phyloP scores from a whole-genome alignment of 2,888 invertebrate species.

The Limnephilus marmoratus region DNA sequence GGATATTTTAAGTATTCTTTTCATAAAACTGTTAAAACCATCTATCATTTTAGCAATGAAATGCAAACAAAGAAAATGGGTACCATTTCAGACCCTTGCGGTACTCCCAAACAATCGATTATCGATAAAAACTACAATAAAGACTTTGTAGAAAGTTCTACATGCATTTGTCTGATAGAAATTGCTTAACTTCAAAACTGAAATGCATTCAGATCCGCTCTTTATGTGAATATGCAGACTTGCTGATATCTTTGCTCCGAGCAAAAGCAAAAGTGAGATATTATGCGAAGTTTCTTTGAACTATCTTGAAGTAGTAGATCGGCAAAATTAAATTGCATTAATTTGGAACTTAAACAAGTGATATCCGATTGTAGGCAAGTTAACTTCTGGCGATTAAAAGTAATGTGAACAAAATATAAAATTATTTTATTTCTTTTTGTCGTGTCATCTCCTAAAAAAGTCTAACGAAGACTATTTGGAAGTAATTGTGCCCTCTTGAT shows the following conservation, averaged over 20 bases:
- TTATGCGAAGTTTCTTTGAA: background rate
- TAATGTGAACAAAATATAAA: background rate
- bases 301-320: background rate
- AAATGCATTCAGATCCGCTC: constrained; percentile 21
- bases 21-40: background rate
- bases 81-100: constrained; percentile 14
- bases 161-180: constrained; percentile 39
- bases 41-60: background rate
- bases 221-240: constrained; percentile 13
- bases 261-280: constrained; percentile 4
- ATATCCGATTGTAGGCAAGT: background rate
- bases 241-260: background rate
- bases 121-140: constrained; percentile 15
- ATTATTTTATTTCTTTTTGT: background rate
- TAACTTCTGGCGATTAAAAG: background rate
- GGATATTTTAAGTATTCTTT: background rate
- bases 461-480: background rate
- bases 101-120: constrained; percentile 24
- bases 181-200: constrained; percentile 6
- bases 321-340: background rate
- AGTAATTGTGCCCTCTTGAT: background rate
- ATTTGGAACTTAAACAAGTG: background rate
- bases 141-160: constrained; percentile 29
- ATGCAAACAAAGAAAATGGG: background rate
- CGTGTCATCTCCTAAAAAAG: background rate